Conservation (phyloP, 2,888 invertebrate species). For the Leistus spinibarbis region DNA sequence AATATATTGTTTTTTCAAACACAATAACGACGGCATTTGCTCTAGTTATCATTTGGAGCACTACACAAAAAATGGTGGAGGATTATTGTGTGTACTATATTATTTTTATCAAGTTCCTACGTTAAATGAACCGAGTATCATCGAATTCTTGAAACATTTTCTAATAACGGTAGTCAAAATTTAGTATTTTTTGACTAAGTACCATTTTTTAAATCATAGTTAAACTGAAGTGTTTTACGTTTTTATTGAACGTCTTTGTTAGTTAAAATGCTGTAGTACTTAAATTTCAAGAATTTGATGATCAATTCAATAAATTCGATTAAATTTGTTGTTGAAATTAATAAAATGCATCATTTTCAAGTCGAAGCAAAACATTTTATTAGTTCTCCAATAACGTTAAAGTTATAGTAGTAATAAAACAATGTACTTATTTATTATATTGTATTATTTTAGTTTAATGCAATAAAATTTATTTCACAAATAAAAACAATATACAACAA, state of each 20-base stretch:
- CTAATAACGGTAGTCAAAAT: not conserved
- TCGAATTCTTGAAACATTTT: not conserved
- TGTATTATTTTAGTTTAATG: slow-evolving; percentile 30
- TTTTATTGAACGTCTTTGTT: too few species aligned
- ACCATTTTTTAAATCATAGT: too few species aligned
- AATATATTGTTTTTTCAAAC: not conserved
- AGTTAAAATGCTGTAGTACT: too few species aligned
- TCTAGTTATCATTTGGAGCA: not conserved
- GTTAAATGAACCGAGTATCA: not conserved
- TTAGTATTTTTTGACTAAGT: too few species aligned
- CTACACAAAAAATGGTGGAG: not conserved
- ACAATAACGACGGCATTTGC: not conserved
- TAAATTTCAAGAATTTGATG: not conserved
- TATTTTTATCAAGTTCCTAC: not conserved
- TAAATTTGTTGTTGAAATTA: not conserved
- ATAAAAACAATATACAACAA: not conserved
- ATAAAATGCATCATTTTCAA: not conserved
- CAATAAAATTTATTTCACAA: slow-evolving; percentile 37
- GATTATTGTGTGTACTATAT: not conserved
- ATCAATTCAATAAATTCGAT: not conserved
- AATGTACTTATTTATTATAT: slow-evolving; percentile 35
- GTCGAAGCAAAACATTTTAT: not conserved
- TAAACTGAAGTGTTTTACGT: too few species aligned
- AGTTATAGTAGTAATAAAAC: not conserved
- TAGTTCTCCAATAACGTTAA: not conserved